Evolutionary conservation across 1,140 invertebrate genomes (phyloP), one percentile per base, ranked within the genome.

Genomic region (Phymorhynchus buccinoides): DNA sequence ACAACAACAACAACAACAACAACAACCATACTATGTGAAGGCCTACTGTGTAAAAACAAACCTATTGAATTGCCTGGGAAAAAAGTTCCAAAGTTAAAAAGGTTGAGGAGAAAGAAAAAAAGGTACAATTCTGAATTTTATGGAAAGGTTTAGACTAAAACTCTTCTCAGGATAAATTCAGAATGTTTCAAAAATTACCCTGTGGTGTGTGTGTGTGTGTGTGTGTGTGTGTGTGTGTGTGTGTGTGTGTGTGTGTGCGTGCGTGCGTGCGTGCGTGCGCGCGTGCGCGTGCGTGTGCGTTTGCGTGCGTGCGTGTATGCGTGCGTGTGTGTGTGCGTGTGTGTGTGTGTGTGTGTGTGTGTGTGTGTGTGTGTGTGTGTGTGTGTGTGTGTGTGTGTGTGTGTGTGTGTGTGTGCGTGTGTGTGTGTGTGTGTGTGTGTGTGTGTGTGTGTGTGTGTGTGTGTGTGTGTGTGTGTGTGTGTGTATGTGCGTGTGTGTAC

Each of bases 401-500:
- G 12, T 79, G 3, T 27, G 79, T 48, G 30, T 42, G 52, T 80
- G 42, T 32, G 42, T 80, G 52, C n/a, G 30, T 18, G 37, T 56
- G 79, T 42, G 16, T 35, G 78, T 56, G 32, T 80, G 39, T 42
- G 9, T 78, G 39, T 22, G 75, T 41, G 75, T 42, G 39, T 41
- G 75, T 22, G 75, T 42, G 39, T 41, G 75, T 41, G 75, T 80
- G 68, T 71, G 68, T 71, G 68, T 71, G 35, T 32, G 30, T 6
- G 68, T 32, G n/a, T 80, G 68, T 71, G 68, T 71, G 68, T 71
- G 35, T 32, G 30, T 6, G 68, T 32, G n/a, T 30, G 14, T 14
- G 62, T 68, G 14, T 68, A 30, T 68, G 14, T 68, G 30, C 62
- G 27, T 30, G 62, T 27, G 27, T 4, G 27, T 68, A 30, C 7